Evolutionary conservation across 2,797 vertebrate genomes (phyloP).

Genomic region (Muscicapa striata): DNA sequence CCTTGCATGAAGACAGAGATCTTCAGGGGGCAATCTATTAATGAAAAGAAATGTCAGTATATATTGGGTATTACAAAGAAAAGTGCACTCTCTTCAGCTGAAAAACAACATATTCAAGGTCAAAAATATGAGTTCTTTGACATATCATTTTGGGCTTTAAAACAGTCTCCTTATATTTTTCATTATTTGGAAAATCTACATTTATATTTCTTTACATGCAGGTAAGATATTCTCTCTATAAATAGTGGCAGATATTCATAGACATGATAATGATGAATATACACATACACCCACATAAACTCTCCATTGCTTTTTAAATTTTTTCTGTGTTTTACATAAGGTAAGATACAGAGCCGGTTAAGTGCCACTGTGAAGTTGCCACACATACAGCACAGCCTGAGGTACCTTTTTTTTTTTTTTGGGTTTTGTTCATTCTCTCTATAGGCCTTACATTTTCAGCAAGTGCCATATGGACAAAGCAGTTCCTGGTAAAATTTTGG

Average conservation of each 20-base stretch:
- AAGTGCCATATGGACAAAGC: conserved; percentile 75
- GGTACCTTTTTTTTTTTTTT: neutral
- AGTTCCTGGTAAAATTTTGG: conserved; percentile 74
- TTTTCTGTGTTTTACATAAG: neutral
- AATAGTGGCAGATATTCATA: neutral
- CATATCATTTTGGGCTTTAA: neutral
- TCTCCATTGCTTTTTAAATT: neutral
- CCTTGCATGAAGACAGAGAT: neutral
- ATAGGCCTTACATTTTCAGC: conserved; percentile 51
- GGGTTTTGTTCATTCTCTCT: conserved; percentile 8
- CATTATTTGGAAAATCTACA: neutral
- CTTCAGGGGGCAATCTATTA: conserved; percentile 11
- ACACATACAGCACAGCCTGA: neutral
- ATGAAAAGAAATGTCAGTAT: conserved; percentile 24
- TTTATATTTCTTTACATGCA: neutral
- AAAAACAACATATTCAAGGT: neutral
- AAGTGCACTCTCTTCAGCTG: neutral
- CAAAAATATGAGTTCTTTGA: neutral
- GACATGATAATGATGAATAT: neutral
- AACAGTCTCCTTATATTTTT: neutral
- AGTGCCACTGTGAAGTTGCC: neutral
- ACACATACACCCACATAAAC: neutral
- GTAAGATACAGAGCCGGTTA: neutral
- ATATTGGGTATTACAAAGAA: neutral
- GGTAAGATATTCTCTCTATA: neutral